Evolutionary conservation across 2,113 vertebrate species (phyloP).

Genomic region (Ia io): DNA sequence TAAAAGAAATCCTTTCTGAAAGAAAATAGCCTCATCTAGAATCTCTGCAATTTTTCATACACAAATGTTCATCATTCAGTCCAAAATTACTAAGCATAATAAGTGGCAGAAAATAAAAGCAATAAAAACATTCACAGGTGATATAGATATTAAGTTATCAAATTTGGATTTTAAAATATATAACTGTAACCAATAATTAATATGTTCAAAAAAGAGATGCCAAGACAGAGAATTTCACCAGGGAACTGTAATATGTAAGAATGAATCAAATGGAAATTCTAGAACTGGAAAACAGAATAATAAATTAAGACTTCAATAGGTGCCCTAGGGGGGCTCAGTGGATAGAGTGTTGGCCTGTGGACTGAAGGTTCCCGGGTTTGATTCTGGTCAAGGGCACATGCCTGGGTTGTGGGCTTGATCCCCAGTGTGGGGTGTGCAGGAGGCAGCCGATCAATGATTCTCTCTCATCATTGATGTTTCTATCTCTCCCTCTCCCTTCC

Average conservation of each 20-base stretch:
- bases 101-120: not conserved
- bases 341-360: too few species aligned
- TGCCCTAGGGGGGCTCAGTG: too few species aligned
- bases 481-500: too few species aligned
- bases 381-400: too few species aligned
- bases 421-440: too few species aligned
- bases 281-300: not conserved
- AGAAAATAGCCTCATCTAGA: not conserved
- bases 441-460: too few species aligned
- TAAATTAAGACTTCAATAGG: not conserved
- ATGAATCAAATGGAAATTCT: not conserved
- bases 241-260: not conserved
- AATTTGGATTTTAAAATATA: not conserved
- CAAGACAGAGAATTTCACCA: not conserved
- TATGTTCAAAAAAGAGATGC: not conserved
- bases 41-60: not conserved
- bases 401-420: too few species aligned
- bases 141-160: not conserved
- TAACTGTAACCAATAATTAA: not conserved
- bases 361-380: too few species aligned
- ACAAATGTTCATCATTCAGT: not conserved
- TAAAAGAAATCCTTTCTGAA: not conserved
- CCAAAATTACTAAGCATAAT: not conserved
- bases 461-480: too few species aligned
- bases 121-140: not conserved